Conservation (phyloP, 2,888 invertebrate species). For the Zhuqinia jingwanae region DNA sequence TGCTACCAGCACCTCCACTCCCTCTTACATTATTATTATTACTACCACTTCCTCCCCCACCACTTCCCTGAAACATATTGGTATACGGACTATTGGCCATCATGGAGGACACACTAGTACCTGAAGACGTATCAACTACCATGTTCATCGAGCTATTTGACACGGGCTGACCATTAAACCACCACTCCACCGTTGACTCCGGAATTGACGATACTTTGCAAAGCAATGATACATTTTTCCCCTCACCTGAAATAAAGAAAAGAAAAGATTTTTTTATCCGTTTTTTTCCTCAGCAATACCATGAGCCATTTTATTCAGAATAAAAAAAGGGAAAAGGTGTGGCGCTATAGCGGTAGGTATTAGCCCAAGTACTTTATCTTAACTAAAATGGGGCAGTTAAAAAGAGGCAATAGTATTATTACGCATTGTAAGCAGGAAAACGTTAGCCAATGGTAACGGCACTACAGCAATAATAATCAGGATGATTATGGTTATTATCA, state of each 20-base stretch:
- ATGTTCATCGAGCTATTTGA: conserved; percentile 78
- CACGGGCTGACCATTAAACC: conserved; percentile 85
- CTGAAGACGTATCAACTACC: conserved; percentile 76
- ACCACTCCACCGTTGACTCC: conserved; percentile 91
- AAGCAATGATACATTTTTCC: conserved; percentile 90
- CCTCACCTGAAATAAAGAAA: conserved; percentile 82
- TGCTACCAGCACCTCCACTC: conserved; percentile 25
- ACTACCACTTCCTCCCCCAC: conserved; percentile 33
- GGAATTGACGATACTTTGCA: conserved; percentile 92
- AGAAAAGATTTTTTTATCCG: conserved; percentile 2
- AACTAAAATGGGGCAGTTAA: conserved; percentile 58
- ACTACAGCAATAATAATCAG: conserved; percentile 67
- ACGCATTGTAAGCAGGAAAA: conserved; percentile 12
- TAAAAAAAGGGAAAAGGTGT: neutral
- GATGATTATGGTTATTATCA: conserved; percentile 73
- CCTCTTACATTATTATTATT: conserved; percentile 15
- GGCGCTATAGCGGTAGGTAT: conserved; percentile 6
- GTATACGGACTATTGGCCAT: conserved; percentile 55
- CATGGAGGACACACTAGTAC: conserved; percentile 25
- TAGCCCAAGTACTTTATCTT: conserved; percentile 50
- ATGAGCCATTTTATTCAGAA: neutral
- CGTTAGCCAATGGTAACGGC: conserved; percentile 42
- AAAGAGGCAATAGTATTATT: conserved; percentile 46
- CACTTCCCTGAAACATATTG: conserved; percentile 61
- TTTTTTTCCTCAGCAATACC: neutral